A percentile compares a stretch with the other conserved stretches of the same genome.
phyloP scores from a whole-genome alignment of 2,113 vertebrate genomes.

The Gavialis gangeticus region DNA sequence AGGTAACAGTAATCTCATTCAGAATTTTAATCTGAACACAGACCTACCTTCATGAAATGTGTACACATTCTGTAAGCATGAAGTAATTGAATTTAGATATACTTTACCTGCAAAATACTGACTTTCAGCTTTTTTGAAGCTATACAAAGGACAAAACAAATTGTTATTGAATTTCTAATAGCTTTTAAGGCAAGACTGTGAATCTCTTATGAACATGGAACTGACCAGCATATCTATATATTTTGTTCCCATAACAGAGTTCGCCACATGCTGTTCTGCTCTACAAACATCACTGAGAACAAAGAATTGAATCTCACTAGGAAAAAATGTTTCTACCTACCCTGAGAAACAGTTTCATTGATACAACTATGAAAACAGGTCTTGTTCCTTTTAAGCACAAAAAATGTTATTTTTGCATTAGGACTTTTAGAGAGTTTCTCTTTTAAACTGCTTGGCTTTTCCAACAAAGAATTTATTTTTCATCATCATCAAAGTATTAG shows the following conservation, averaged over 20 bases:
- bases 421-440: not conserved
- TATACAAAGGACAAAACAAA: not conserved
- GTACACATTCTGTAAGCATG: not conserved
- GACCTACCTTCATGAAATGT: not conserved
- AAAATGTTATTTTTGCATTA: not conserved
- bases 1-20: slow-evolving; percentile 16
- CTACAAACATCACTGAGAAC: not conserved
- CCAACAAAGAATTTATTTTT: not conserved
- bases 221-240: not conserved
- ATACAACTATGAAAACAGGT: not conserved
- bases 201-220: not conserved
- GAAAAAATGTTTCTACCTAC: not conserved
- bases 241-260: not conserved
- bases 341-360: not conserved
- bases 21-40: not conserved
- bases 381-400: not conserved
- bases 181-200: not conserved
- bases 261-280: not conserved
- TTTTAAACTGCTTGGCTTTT: not conserved
- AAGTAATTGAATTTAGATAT: not conserved
- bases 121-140: slow-evolving; percentile 13
- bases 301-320: not conserved
- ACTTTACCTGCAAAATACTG: not conserved
- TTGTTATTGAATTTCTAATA: not conserved
- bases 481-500: not conserved